Evolutionary conservation across 2,113 vertebrate genomes (phyloP).

Genomic region (Taxidea taxus): DNA sequence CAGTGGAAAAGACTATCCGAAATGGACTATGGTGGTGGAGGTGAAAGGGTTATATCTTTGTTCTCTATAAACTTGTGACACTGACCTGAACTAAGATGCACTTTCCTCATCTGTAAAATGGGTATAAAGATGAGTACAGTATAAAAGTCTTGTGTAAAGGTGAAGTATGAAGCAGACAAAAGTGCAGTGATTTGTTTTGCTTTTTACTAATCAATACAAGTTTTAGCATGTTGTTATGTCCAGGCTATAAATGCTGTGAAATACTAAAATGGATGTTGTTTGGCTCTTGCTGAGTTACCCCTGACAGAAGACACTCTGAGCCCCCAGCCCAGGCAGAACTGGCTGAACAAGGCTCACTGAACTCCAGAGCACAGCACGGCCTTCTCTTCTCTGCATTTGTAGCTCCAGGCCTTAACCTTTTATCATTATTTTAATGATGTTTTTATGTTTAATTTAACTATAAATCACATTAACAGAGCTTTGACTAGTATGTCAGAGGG

Average conservation of each 20-base stretch:
- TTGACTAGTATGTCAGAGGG: slow-evolving; percentile 76
- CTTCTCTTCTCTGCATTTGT: slow-evolving; percentile 26
- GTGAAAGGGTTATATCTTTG: neutral
- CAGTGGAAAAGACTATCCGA: neutral
- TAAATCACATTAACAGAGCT: slow-evolving; percentile 80
- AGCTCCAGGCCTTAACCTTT: slow-evolving; percentile 60
- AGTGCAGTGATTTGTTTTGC: neutral
- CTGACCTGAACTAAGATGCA: neutral
- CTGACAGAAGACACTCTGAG: neutral
- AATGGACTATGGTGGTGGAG: neutral
- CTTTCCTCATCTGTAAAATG: neutral
- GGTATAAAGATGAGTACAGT: neutral
- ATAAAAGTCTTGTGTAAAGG: neutral
- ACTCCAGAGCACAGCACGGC: neutral
- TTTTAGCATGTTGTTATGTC: neutral
- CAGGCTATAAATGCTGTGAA: neutral
- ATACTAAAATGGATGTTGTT: neutral
- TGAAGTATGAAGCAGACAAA: neutral
- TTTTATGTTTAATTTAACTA: slow-evolving; percentile 82
- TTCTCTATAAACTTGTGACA: neutral
- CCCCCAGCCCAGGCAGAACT: neutral
- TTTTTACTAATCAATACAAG: neutral
- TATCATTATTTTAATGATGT: slow-evolving; percentile 75
- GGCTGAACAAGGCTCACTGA: neutral
- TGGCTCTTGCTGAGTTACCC: neutral